Evolutionary conservation across 2,888 invertebrate genomes (phyloP).

Genomic region (Leptinotarsa peninsularis): DNA sequence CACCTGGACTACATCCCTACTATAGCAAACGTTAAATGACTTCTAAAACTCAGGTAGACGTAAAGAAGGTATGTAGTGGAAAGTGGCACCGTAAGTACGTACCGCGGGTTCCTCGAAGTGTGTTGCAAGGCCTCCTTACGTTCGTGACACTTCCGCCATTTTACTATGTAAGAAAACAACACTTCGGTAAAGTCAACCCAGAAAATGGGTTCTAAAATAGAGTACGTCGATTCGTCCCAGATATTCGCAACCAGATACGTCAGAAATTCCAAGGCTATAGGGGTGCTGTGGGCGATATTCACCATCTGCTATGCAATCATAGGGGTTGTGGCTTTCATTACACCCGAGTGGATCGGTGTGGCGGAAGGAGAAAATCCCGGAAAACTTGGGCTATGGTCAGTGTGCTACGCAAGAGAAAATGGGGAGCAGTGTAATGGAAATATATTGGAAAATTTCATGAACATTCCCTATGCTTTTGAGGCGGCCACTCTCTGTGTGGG

Average conservation of each 20-base stretch:
- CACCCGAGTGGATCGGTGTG: conserved; percentile 88
- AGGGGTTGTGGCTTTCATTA: conserved; percentile 93
- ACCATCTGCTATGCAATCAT: conserved; percentile 97
- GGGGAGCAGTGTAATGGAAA: conserved; percentile 84
- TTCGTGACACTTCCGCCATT: conserved; percentile 20
- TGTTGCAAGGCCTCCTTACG: conserved; percentile 30
- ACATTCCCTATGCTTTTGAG: conserved; percentile 84
- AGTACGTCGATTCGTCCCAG: conserved; percentile 91
- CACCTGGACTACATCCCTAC: conserved; percentile 7
- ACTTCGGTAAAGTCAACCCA: conserved; percentile 9
- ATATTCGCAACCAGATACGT: conserved; percentile 92
- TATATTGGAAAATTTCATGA: conserved; percentile 82
- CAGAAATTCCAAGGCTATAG: conserved; percentile 93
- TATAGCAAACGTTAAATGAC: conserved; percentile 13
- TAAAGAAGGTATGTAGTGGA: conserved; percentile 37
- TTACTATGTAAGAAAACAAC: conserved; percentile 21
- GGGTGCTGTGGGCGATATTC: conserved; percentile 97
- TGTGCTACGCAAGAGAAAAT: conserved; percentile 83
- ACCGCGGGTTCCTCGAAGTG: conserved; percentile 26
- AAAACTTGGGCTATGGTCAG: conserved; percentile 92
- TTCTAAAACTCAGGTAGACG: conserved; percentile 9
- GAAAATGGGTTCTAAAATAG: conserved; percentile 90
- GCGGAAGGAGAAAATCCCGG: conserved; percentile 87
- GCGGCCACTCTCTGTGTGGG: conserved; percentile 90
- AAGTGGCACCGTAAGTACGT: conserved; percentile 30